A percentile compares a stretch with the other conserved stretches of the same genome.
Conservation (phyloP, 37 sponge, comb jelly and placozoan species). For the Axinella damicornis region DNA sequence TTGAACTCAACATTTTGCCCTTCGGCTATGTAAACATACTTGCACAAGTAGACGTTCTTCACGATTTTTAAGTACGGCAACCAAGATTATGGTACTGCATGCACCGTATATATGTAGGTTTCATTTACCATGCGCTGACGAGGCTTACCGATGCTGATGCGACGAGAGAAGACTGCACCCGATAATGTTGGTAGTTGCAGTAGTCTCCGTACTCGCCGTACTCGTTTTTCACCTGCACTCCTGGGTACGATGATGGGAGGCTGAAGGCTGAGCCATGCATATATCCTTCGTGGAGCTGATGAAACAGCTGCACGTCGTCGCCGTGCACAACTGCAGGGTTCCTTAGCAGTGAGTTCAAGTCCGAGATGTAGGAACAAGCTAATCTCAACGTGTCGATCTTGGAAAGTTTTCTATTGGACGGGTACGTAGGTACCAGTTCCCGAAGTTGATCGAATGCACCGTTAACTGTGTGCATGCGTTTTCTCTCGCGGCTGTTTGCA, state of each 20-base stretch:
- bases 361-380: constrained; percentile 88
- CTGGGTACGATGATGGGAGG: constrained; percentile 6
- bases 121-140: no score
- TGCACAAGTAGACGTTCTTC: neutral
- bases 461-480: constrained; percentile 93
- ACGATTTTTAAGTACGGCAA: no score
- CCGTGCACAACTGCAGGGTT: constrained; percentile 27
- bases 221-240: constrained; percentile 24
- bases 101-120: no score
- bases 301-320: constrained; percentile 28
- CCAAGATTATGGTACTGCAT: no score
- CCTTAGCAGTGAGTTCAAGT: constrained; percentile 65
- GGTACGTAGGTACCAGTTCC: constrained; percentile 89
- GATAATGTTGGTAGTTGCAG: constrained; percentile 43
- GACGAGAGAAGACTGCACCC: constrained; percentile 36
- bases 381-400: constrained; percentile 91
- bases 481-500: constrained; percentile 90
- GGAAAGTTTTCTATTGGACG: constrained; percentile 92
- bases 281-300: no score
- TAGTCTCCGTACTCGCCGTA: constrained; percentile 10
- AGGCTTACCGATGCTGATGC: constrained; percentile 41
- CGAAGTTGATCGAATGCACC: constrained; percentile 90
- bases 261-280: constrained; percentile 1
- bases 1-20: neutral
- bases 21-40: neutral